phyloP scores from a whole-genome alignment of 2,797 vertebrate species.

The Lagodon rhomboides region DNA sequence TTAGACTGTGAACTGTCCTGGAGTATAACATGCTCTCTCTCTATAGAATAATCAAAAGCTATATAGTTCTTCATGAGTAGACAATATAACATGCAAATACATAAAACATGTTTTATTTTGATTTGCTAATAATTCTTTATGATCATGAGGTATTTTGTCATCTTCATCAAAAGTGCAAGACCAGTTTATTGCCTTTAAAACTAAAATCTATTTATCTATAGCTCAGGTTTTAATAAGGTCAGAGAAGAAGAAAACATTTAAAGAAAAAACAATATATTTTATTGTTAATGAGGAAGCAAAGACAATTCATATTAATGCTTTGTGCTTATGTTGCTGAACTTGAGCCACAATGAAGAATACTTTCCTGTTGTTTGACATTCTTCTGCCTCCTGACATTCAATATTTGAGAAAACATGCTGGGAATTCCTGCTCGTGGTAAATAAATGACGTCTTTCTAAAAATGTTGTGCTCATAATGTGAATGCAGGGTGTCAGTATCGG shows the following conservation, averaged over 20 bases:
- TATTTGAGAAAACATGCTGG: neutral
- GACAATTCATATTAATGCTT: neutral
- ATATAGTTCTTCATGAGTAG: neutral
- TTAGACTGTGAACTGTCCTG: too few relatives aligned
- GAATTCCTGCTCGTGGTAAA: neutral
- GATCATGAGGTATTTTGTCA: too few relatives aligned
- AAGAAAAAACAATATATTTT: neutral
- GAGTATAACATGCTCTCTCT: neutral
- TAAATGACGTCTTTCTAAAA: neutral
- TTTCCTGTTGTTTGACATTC: neutral
- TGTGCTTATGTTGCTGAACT: neutral
- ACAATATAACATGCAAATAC: too few relatives aligned
- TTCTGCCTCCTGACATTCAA: neutral
- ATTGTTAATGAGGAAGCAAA: neutral
- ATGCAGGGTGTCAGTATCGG: too few relatives aligned
- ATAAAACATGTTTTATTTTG: too few relatives aligned
- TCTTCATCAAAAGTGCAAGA: neutral
- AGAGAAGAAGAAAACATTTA: neutral
- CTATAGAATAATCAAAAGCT: too few relatives aligned
- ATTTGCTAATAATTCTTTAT: too few relatives aligned
- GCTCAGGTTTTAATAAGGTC: neutral
- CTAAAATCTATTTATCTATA: neutral
- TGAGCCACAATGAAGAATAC: neutral
- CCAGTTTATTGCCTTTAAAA: neutral
- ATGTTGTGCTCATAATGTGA: too few relatives aligned